Evolutionary conservation across 2,888 invertebrate genomes (phyloP), one percentile per base, ranked within the genome.

Genomic region (Syrphus vitripennis): DNA sequence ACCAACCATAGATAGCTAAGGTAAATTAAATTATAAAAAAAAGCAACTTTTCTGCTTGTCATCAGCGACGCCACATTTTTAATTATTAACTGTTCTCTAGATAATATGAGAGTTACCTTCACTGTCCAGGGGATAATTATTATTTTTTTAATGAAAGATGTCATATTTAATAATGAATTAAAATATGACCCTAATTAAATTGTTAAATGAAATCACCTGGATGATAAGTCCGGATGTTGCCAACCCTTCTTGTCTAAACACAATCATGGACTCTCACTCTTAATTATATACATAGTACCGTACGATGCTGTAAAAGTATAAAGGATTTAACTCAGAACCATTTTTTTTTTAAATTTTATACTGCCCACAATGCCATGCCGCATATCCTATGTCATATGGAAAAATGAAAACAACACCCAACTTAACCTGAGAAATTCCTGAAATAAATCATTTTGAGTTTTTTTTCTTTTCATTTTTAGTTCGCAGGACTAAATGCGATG

Each of bases 111-210:
- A 16, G 24, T 50, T 2, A 24, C 50, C 48, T 24, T 9, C 31
- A 14, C 2, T n/a, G 19, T 19, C 59, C n/a, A 0, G 19, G 31
- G 24, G 12, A 7, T 55, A 10, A 24, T 37, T 3, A 7, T 55
- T 14, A 24, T 37, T 3, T 10, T 40, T 61, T 24, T 19, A 16
- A 48, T 67, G 34, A 57, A 48, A 37, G 37, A 48, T 69, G 40
- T 16, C 55, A 53, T n/a, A n/a, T 75, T 40, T 45, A 70, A 45
- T 6, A 61, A 4, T 29, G n/a, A 34, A 45, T 9, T 45, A 19
- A 81, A 74, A 57, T 75, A 50, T 75, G 45, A 48, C 55, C 57
- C 71, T 45, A 82, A 82, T 82, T 82, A 76, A 75, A 55, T 48
- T 37, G 24, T 26, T 26, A 40, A 40, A 61, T 24, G n/a, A 61